phyloP scores from a whole-genome alignment of 1,140 invertebrate species.

The Achroia grisella region DNA sequence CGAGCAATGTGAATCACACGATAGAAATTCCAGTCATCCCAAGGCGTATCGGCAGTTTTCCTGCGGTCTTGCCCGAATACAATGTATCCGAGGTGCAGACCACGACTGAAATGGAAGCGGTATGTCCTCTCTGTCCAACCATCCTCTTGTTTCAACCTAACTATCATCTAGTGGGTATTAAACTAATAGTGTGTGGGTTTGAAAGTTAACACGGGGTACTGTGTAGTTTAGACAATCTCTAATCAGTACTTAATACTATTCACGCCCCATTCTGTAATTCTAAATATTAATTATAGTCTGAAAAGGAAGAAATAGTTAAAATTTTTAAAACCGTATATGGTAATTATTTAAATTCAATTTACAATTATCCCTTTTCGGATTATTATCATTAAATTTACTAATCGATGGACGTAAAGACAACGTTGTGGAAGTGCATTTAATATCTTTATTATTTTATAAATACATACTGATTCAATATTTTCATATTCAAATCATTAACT shows the following conservation, averaged over 20 bases:
- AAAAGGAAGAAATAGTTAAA: not conserved
- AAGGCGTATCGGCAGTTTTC: conserved; percentile 23
- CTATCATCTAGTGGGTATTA: conserved; percentile 15
- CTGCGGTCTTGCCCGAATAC: conserved; percentile 31
- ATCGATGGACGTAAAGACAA: conserved; percentile 34
- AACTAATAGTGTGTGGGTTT: conserved; percentile 29
- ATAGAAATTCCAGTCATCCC: conserved; percentile 23
- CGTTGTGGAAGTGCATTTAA: conserved; percentile 2
- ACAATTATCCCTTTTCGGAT: too few species aligned
- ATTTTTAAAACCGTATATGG: too few species aligned
- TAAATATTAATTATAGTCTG: not conserved
- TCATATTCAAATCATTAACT: too few species aligned
- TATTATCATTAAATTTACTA: conserved; percentile 18
- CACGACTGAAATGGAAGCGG: conserved; percentile 51
- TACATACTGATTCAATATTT: too few species aligned
- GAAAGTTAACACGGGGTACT: conserved; percentile 36
- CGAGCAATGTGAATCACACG: conserved; percentile 31
- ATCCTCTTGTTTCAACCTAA: conserved; percentile 3
- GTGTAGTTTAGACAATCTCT: conserved; percentile 16
- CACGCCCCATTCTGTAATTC: conserved; percentile 1
- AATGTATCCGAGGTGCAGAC: conserved; percentile 16
- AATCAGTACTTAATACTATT: not conserved
- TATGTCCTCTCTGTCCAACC: conserved; percentile 19
- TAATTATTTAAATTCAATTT: too few species aligned
- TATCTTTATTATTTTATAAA: not conserved